phyloP scores from a whole-genome alignment of 1,140 invertebrate species.

The Drosophila bocki region DNA sequence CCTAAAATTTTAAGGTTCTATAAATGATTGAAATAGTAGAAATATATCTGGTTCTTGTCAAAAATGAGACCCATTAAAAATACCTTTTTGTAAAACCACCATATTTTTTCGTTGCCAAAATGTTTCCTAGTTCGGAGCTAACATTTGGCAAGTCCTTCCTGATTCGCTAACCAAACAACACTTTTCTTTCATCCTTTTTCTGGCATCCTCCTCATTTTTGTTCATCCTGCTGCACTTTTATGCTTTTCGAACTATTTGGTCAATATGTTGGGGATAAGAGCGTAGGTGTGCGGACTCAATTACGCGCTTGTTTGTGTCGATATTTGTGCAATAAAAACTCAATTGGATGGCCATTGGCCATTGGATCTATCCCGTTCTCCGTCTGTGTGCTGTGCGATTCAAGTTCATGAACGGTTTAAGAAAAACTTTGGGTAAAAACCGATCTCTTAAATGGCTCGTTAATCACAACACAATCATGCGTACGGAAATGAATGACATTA shows the following conservation, averaged over 20 bases:
- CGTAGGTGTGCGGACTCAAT: slow-evolving; percentile 60
- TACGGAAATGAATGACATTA: slow-evolving; percentile 41
- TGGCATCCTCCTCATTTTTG: slow-evolving; percentile 60
- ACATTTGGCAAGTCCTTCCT: neutral
- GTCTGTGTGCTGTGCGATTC: neutral
- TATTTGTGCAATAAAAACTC: slow-evolving; percentile 71
- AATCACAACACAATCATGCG: slow-evolving; percentile 38
- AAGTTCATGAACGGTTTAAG: neutral
- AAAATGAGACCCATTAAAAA: neutral
- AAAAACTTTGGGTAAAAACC: slow-evolving; percentile 42
- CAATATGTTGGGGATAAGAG: neutral
- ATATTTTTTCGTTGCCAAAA: neutral
- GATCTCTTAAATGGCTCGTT: slow-evolving; percentile 37
- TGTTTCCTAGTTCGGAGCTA: neutral
- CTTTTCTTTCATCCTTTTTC: slow-evolving; percentile 50
- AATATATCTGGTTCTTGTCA: too few species aligned
- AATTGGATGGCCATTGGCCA: slow-evolving; percentile 54
- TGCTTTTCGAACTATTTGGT: slow-evolving; percentile 51
- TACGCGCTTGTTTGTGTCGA: slow-evolving; percentile 66
- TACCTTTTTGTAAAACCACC: neutral
- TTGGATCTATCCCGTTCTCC: neutral
- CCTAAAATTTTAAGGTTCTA: too few species aligned
- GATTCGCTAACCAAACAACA: slow-evolving; percentile 54
- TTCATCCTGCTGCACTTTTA: slow-evolving; percentile 61
- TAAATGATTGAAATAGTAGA: too few species aligned